Conservation (phyloP, 2,797 vertebrate genomes). For the Poecilia gillii region DNA sequence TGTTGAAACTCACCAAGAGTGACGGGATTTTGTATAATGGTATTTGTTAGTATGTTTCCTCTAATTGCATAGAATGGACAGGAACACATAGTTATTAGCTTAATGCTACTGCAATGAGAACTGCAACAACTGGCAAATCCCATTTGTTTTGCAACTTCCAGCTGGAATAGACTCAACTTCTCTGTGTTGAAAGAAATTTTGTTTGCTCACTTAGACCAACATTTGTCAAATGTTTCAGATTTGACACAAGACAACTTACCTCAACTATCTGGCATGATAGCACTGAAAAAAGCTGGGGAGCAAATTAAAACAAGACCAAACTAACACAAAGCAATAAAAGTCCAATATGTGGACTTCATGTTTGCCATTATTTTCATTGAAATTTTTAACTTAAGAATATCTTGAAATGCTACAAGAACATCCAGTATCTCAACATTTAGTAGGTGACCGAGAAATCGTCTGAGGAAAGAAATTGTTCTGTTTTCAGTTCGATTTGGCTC, state of each 20-base stretch:
- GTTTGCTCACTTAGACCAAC: not conserved
- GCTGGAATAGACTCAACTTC: not conserved
- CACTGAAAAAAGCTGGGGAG: not conserved
- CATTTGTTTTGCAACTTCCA: not conserved
- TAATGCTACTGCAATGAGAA: not conserved
- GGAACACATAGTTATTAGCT: not conserved
- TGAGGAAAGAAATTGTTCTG: not conserved
- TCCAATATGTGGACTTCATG: not conserved
- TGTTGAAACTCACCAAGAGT: not conserved
- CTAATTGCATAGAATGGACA: not conserved
- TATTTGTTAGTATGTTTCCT: not conserved
- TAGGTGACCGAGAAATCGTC: not conserved
- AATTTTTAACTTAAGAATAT: not conserved
- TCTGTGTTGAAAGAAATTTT: not conserved
- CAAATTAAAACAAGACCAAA: not conserved
- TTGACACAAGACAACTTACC: not conserved
- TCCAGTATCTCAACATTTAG: not conserved
- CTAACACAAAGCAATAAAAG: not conserved
- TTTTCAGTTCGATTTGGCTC: not conserved
- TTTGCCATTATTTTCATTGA: not conserved
- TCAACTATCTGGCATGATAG: not conserved
- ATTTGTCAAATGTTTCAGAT: constrained; percentile 1
- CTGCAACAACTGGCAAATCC: not conserved
- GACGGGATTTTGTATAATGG: too few species aligned
- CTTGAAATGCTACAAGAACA: not conserved